phyloP scores from a whole-genome alignment of 2,888 invertebrate genomes.

The Fragum whitleyi region DNA sequence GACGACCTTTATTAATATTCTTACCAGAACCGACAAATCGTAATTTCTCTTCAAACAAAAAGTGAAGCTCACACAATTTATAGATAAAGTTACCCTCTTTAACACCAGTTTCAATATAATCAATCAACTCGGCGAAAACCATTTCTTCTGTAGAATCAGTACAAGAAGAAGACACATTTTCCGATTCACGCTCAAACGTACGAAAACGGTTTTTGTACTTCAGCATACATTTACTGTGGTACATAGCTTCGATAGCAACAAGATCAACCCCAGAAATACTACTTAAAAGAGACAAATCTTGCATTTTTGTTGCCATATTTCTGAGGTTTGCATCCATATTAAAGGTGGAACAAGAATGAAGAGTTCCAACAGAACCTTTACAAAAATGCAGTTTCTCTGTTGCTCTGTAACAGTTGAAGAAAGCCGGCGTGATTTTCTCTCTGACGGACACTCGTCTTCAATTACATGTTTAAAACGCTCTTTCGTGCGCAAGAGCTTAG shows the following conservation, averaged over 20 bases:
- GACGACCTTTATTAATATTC: not conserved
- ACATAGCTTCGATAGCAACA: constrained; percentile 6
- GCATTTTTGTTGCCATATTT: constrained; percentile 4
- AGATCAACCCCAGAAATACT: constrained; percentile 8
- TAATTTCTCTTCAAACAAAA: constrained; percentile 12
- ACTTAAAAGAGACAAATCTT: not conserved
- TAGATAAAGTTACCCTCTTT: constrained; percentile 4
- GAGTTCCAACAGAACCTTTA: not conserved
- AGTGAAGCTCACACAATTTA: constrained; percentile 1
- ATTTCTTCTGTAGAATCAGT: constrained; percentile 3
- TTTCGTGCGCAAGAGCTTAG: not conserved
- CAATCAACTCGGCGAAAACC: constrained; percentile 6
- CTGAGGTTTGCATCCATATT: not conserved
- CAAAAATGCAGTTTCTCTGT: not conserved
- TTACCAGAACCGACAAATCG: not conserved
- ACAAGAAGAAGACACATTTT: constrained; percentile 8
- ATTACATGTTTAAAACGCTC: not conserved
- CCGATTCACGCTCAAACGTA: not conserved
- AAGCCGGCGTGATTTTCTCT: not conserved
- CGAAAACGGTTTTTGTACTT: constrained; percentile 6
- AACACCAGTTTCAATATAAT: constrained; percentile 2
- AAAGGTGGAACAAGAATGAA: constrained; percentile 3
- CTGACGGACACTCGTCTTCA: not conserved
- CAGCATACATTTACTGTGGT: not conserved
- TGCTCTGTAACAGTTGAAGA: not conserved